Evolutionary conservation across 2,797 vertebrate genomes (phyloP).

Genomic region (Leptodactylus fallax): DNA sequence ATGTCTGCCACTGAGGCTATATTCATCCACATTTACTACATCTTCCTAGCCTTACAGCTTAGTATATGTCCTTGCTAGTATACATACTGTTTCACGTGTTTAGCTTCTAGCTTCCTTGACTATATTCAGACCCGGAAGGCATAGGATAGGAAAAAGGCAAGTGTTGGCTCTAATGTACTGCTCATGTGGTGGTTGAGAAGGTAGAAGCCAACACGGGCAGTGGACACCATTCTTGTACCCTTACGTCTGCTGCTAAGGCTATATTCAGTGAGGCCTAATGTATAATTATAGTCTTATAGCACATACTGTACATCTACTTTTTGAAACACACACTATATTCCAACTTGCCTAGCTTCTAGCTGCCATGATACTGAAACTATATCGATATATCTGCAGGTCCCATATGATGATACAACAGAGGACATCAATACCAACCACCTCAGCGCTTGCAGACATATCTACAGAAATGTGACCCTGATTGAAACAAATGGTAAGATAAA

Average conservation of each 20-base stretch:
- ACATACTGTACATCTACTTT: no score
- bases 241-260: not conserved
- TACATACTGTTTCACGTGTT: not conserved
- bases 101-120: not conserved
- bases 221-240: not conserved
- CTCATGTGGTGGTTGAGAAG: not conserved
- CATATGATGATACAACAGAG: not conserved
- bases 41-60: not conserved
- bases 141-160: not conserved
- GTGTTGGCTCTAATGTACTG: not conserved
- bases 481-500: slow-evolving; percentile 24
- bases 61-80: not conserved
- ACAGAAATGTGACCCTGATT: slow-evolving; percentile 16
- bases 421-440: slow-evolving; percentile 8
- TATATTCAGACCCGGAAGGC: not conserved
- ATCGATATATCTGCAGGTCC: not conserved
- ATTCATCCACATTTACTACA: no score
- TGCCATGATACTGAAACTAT: not conserved
- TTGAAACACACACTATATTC: no score
- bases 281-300: not conserved
- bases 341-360: not conserved
- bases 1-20: no score
- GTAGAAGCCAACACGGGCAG: not conserved
- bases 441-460: not conserved
- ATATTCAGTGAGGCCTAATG: not conserved